These are phyloP conservation scores for Odocoileus hemionus DNA, from an alignment of 2,113 vertebrate species.

Conservation along the genomic window DNA sequence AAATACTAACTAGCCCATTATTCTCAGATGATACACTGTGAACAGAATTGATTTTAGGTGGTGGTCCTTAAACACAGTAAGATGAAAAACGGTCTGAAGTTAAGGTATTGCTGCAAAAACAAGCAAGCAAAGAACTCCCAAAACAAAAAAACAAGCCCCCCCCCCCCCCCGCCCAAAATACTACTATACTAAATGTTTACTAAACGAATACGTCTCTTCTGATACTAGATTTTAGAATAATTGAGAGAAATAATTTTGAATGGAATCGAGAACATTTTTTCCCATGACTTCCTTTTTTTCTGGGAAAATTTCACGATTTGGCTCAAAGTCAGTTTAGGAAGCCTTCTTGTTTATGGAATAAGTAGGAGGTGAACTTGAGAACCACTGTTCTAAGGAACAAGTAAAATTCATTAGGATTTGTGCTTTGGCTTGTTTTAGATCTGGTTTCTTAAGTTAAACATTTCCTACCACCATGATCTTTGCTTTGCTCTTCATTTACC, in stretches of 20 bases:
- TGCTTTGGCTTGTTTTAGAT: background rate
- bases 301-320: background rate
- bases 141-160: background rate
- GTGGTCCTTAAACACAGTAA: background rate
- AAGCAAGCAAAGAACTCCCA: background rate
- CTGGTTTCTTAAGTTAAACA: background rate
- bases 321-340: background rate
- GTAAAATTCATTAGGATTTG: background rate
- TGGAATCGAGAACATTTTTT: background rate
- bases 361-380: background rate
- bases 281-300: background rate
- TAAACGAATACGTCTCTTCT: background rate
- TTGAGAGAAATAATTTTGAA: background rate
- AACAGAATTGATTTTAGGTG: background rate
- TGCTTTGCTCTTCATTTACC: background rate
- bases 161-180: no score
- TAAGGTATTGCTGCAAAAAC: background rate
- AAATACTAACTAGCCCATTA: background rate
- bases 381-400: background rate
- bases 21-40: background rate
- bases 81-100: background rate
- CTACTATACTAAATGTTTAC: background rate
- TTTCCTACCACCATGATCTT: background rate
- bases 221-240: background rate
- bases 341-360: background rate